These are phyloP conservation scores for Vollenhovia emeryi DNA, from an alignment of 1,140 invertebrate genomes.

Conservation along the genomic window DNA sequence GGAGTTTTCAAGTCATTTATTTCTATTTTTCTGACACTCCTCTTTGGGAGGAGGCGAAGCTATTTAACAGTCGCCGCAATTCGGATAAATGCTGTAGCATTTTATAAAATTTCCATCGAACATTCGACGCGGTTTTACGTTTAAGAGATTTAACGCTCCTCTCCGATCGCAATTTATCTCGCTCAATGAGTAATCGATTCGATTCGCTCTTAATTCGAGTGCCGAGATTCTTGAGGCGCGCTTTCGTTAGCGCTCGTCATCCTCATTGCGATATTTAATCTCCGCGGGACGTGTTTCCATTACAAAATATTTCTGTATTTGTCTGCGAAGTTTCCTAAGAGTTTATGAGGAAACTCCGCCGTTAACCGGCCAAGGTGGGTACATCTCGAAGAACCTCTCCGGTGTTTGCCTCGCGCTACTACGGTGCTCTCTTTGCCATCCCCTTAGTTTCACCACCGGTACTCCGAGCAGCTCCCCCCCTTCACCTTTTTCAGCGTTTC, in stretches of 20 bases:
- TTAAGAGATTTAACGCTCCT: not conserved
- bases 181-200: conserved; percentile 25
- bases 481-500: conserved; percentile 59
- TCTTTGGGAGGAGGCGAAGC: conserved; percentile 18
- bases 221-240: conserved; percentile 30
- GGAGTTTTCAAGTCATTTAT: conserved; percentile 42
- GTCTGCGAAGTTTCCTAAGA: conserved; percentile 81
- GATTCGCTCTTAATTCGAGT: conserved; percentile 24
- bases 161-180: conserved; percentile 9
- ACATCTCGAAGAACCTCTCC: conserved; percentile 65
- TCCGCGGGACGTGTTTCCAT: conserved; percentile 79
- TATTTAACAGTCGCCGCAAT: conserved; percentile 32
- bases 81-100: conserved; percentile 38
- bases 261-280: conserved; percentile 80
- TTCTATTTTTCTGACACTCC: conserved; percentile 48
- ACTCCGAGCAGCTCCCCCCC: conserved; percentile 37
- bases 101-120: conserved; percentile 21
- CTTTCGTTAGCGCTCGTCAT: conserved; percentile 47
- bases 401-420: conserved; percentile 70
- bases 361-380: conserved; percentile 65
- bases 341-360: conserved; percentile 79
- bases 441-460: conserved; percentile 52
- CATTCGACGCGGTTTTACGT: not conserved
- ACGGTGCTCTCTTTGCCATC: conserved; percentile 52
- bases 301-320: conserved; percentile 83